A percentile compares a stretch with the other conserved stretches of the same genome.
phyloP scores from a whole-genome alignment of 2,888 invertebrate genomes.

The Lucinisca nassula region DNA sequence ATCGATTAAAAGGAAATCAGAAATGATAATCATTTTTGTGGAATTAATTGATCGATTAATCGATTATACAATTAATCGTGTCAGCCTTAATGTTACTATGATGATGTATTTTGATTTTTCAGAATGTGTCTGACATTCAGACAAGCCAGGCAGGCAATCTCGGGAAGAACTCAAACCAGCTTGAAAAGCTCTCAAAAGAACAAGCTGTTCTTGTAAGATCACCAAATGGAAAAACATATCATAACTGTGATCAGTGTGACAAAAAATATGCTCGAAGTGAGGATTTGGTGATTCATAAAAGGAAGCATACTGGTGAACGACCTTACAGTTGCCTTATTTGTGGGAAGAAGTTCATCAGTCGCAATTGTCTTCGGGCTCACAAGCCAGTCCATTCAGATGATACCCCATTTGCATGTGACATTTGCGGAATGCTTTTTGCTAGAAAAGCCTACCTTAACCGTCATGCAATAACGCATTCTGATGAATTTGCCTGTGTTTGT shows the following conservation, averaged over 20 bases:
- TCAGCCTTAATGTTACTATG: no score
- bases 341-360: neutral
- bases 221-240: no score
- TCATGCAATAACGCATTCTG: neutral
- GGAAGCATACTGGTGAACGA: neutral
- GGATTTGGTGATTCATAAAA: neutral
- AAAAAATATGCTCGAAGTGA: neutral
- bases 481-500: neutral
- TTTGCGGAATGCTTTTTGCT: neutral
- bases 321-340: neutral
- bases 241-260: neutral
- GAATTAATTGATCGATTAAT: no score
- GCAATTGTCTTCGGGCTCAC: neutral
- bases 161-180: no score
- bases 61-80: no score
- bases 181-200: no score
- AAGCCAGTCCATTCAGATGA: neutral
- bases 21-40: no score
- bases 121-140: no score
- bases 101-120: no score
- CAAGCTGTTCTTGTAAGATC: no score
- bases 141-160: no score
- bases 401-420: neutral
- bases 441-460: neutral
- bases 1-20: no score